Conservation (phyloP, 1,140 invertebrate species). For the Aleiodes sp. region DNA sequence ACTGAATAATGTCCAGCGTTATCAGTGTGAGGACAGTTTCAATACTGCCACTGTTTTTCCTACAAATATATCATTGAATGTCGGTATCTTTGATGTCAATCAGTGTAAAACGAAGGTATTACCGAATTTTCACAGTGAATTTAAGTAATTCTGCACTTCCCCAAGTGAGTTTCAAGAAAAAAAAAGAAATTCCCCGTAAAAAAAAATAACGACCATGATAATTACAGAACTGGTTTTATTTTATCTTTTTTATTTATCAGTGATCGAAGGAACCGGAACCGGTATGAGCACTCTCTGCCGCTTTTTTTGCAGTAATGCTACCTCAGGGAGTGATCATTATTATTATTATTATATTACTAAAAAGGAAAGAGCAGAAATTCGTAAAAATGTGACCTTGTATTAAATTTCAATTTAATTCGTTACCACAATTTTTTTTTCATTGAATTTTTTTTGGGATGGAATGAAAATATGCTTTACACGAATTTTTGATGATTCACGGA, state of each 20-base stretch:
- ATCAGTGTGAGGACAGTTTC: slow-evolving; percentile 19
- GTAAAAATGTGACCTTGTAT: too few species aligned
- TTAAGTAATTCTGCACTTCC: too few species aligned
- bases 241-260: not conserved
- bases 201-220: not conserved
- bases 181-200: not conserved
- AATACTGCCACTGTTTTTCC: slow-evolving; percentile 13
- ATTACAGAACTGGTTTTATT: not conserved
- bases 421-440: too few species aligned
- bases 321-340: not conserved
- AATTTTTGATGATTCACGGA: too few species aligned
- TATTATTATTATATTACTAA: not conserved
- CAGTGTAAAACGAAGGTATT: not conserved
- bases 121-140: not conserved
- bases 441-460: too few species aligned
- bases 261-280: not conserved
- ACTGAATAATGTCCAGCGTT: slow-evolving; percentile 6
- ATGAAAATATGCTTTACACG: too few species aligned
- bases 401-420: too few species aligned
- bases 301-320: not conserved
- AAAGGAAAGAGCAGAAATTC: too few species aligned
- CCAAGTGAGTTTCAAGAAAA: not conserved
- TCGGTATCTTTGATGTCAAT: not conserved
- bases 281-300: not conserved
- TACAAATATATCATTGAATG: slow-evolving; percentile 22